These are phyloP conservation scores for Crotalus helleri DNA, from an alignment of 2,113 vertebrate species.

Conservation along the genomic window DNA sequence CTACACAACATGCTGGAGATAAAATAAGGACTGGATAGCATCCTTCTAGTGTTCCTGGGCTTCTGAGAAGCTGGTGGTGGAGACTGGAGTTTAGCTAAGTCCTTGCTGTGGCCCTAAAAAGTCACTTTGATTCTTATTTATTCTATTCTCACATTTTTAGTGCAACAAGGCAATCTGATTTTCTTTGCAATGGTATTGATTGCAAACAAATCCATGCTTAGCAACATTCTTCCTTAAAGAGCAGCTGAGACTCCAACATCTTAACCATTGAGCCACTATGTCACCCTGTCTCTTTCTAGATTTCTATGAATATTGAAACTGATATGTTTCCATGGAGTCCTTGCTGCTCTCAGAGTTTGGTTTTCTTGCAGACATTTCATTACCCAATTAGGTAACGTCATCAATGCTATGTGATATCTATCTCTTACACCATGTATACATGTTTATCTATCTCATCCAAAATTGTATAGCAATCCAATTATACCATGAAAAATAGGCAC, in stretches of 20 bases:
- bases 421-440: too few relatives aligned
- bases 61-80: background rate
- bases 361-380: too few relatives aligned
- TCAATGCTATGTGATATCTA: too few relatives aligned
- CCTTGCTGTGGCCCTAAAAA: background rate
- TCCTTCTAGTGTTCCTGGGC: background rate
- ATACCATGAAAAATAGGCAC: too few relatives aligned
- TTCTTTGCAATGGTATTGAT: constrained; percentile 47
- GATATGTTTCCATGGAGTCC: too few relatives aligned
- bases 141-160: background rate
- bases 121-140: background rate
- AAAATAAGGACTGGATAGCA: background rate
- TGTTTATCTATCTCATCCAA: too few relatives aligned
- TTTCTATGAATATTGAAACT: too few relatives aligned
- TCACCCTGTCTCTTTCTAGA: background rate
- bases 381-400: too few relatives aligned
- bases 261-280: too few relatives aligned
- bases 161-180: constrained; percentile 27
- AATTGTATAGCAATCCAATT: too few relatives aligned
- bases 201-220: constrained; percentile 45
- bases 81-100: background rate
- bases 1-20: background rate
- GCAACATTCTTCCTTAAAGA: constrained; percentile 49
- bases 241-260: background rate
- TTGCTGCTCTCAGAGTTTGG: too few relatives aligned